phyloP scores from a whole-genome alignment of 1,140 invertebrate genomes.

The Geopemphigus sp. region DNA sequence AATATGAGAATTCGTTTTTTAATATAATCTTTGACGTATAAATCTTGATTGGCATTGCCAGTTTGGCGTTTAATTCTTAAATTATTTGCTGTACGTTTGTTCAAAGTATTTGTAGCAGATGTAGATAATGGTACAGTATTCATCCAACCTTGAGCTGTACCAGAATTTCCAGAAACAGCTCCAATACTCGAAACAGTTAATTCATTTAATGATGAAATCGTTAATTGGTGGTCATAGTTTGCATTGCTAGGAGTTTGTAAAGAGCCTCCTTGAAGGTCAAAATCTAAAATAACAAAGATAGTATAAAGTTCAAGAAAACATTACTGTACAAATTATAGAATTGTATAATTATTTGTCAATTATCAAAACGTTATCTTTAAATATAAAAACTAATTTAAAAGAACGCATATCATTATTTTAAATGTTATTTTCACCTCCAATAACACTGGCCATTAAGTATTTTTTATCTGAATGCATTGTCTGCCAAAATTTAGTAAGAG shows the following conservation, averaged over 20 bases:
- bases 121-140: slow-evolving; percentile 77
- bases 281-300: slow-evolving; percentile 17
- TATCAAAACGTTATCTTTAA: too few relatives aligned
- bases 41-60: slow-evolving; percentile 65
- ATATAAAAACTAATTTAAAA: too few relatives aligned
- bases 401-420: too few relatives aligned
- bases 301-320: too few relatives aligned
- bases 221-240: slow-evolving; percentile 50
- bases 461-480: slow-evolving; percentile 95
- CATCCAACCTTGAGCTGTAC: slow-evolving; percentile 71
- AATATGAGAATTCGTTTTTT: slow-evolving; percentile 93
- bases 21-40: slow-evolving; percentile 90
- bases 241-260: slow-evolving; percentile 25
- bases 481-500: slow-evolving; percentile 93
- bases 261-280: slow-evolving; percentile 37
- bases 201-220: slow-evolving; percentile 50
- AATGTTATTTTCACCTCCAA: slow-evolving; percentile 57
- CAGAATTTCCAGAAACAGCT: slow-evolving; percentile 41
- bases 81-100: slow-evolving; percentile 60
- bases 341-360: too few relatives aligned
- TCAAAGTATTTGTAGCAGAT: slow-evolving; percentile 69
- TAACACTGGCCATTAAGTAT: slow-evolving; percentile 79
- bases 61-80: slow-evolving; percentile 66
- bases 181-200: slow-evolving; percentile 45
- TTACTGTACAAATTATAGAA: too few relatives aligned